Evolutionary conservation across 2,797 vertebrate genomes (phyloP).

Genomic region (Microctenopoma steveboyesi): DNA sequence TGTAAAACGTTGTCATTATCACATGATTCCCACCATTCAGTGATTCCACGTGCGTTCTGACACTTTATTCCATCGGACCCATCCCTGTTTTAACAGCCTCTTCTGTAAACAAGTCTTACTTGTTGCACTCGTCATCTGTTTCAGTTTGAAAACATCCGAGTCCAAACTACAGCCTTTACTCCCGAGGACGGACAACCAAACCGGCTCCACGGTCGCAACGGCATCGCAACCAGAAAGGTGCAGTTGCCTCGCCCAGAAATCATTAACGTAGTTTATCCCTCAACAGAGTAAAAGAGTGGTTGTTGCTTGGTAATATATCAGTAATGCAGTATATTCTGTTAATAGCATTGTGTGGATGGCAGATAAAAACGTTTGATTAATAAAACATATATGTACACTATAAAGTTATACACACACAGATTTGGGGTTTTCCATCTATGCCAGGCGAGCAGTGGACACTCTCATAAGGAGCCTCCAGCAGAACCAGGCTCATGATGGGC

Average conservation of each 20-base stretch:
- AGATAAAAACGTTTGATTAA: no score
- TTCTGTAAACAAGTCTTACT: slow-evolving; percentile 23
- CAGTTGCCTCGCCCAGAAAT: not conserved
- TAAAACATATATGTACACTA: no score
- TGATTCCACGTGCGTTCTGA: slow-evolving; percentile 29
- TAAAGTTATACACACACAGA: no score
- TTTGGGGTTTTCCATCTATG: no score
- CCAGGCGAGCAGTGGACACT: no score
- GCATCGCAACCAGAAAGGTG: not conserved
- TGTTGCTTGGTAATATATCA: no score
- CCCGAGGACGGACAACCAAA: not conserved
- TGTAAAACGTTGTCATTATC: slow-evolving; percentile 46
- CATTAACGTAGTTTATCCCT: not conserved
- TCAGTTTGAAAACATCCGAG: slow-evolving; percentile 12
- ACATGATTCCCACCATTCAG: slow-evolving; percentile 10
- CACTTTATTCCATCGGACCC: not conserved
- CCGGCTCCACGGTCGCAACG: not conserved
- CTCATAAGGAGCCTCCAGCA: no score
- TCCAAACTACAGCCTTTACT: not conserved
- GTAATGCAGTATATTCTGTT: no score
- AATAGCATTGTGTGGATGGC: no score
- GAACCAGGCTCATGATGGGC: no score
- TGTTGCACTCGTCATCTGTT: slow-evolving; percentile 22
- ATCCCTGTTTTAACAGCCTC: not conserved
- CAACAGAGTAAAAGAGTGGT: no score